Conservation (phyloP, 2,797 vertebrate genomes). For the Dendrocincla fuliginosa region DNA sequence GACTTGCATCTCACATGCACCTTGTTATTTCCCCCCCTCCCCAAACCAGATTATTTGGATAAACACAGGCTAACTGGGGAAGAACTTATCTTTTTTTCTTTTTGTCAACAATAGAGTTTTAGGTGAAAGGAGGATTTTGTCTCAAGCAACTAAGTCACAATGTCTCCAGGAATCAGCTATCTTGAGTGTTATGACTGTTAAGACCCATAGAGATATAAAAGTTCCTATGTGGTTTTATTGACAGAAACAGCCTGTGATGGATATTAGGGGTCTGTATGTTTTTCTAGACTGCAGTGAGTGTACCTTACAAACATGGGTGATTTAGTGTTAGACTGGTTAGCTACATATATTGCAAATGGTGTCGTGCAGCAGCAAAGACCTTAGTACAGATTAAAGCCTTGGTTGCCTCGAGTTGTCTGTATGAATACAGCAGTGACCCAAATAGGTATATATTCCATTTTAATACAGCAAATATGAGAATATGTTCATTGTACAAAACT, state of each 20-base stretch:
- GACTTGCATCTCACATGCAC: conserved; percentile 5
- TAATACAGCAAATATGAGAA: background rate
- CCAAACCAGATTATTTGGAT: background rate
- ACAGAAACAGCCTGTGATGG: background rate
- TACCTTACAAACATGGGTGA: background rate
- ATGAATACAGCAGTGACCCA: background rate
- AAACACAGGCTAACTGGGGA: background rate
- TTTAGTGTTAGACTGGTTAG: background rate
- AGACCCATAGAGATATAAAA: background rate
- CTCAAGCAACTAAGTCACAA: background rate
- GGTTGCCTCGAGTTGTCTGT: background rate
- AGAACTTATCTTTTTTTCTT: background rate
- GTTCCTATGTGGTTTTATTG: background rate
- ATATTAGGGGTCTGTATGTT: background rate
- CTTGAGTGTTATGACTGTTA: background rate
- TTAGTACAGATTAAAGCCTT: background rate
- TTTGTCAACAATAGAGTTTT: background rate
- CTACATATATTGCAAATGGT: background rate
- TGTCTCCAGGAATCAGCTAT: background rate
- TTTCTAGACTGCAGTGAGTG: background rate
- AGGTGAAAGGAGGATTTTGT: background rate
- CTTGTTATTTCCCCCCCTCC: background rate
- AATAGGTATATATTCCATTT: background rate
- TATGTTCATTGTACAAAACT: background rate
- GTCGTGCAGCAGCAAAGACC: background rate